Evolutionary conservation across 2,888 invertebrate species (phyloP).

Genomic region (Seladonia tumulorum): DNA sequence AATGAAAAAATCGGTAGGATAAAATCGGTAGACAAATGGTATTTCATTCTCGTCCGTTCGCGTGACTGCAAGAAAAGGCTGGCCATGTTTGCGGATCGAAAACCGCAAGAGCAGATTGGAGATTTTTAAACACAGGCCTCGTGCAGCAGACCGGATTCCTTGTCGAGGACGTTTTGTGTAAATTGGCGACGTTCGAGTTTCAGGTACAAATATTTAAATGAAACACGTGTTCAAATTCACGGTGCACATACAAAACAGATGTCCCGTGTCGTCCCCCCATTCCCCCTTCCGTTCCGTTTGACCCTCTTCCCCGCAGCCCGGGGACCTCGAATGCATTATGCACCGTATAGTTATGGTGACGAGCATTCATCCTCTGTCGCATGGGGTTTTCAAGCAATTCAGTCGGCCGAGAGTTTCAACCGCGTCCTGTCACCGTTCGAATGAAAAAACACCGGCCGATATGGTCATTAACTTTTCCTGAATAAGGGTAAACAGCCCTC

Average conservation of each 20-base stretch:
- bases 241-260: constrained; percentile 75
- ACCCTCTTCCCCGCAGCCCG: constrained; percentile 7
- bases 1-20: neutral
- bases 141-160: neutral
- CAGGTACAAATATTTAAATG: constrained; percentile 75
- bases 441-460: neutral
- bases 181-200: constrained; percentile 66
- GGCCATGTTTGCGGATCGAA: neutral
- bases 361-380: constrained; percentile 31
- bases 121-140: constrained; percentile 32
- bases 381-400: constrained; percentile 34
- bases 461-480: neutral
- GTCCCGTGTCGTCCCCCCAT: constrained; percentile 43
- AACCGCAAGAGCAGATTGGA: constrained; percentile 4
- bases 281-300: constrained; percentile 17
- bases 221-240: constrained; percentile 78
- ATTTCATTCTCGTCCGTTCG: neutral
- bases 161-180: constrained; percentile 50
- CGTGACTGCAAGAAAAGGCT: neutral
- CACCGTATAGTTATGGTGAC: constrained; percentile 29
- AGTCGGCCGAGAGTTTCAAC: constrained; percentile 49
- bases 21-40: neutral
- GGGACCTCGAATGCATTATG: constrained; percentile 49
- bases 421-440: constrained; percentile 10
- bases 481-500: too few species aligned